phyloP scores from a whole-genome alignment of 2,113 vertebrate species.

The Scytalopus superciliaris region DNA sequence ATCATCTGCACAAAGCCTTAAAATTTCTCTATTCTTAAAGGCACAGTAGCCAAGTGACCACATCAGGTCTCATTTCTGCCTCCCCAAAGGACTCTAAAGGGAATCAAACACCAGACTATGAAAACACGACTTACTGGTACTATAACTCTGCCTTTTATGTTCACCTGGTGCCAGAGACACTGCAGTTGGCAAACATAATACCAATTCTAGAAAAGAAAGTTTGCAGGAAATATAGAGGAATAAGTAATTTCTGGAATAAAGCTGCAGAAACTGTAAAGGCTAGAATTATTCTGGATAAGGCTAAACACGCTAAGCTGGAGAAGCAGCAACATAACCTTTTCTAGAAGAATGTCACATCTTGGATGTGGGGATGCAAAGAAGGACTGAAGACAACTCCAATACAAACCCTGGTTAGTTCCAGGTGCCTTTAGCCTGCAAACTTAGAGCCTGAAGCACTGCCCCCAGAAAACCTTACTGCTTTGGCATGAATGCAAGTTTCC shows the following conservation, averaged over 20 bases:
- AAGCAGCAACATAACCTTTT: neutral
- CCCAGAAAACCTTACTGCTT: neutral
- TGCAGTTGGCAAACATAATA: neutral
- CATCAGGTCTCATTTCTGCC: neutral
- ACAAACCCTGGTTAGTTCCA: neutral
- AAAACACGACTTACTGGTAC: neutral
- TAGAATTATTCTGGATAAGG: neutral
- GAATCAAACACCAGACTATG: neutral
- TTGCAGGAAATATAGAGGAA: neutral
- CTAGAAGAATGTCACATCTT: rapidly evolving
- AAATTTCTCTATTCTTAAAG: neutral
- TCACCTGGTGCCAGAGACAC: neutral
- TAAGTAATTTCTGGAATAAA: neutral
- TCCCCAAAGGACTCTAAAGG: neutral
- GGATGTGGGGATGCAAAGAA: neutral
- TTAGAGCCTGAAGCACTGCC: neutral
- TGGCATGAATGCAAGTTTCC: neutral
- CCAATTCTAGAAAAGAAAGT: neutral
- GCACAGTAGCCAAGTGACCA: neutral
- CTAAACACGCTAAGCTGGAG: neutral
- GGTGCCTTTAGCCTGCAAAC: neutral
- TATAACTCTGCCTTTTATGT: neutral
- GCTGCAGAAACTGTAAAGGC: neutral
- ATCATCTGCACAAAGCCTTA: neutral
- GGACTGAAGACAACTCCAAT: neutral